Conservation (phyloP, 2,888 invertebrate genomes). For the Platynereis dumerilii region DNA sequence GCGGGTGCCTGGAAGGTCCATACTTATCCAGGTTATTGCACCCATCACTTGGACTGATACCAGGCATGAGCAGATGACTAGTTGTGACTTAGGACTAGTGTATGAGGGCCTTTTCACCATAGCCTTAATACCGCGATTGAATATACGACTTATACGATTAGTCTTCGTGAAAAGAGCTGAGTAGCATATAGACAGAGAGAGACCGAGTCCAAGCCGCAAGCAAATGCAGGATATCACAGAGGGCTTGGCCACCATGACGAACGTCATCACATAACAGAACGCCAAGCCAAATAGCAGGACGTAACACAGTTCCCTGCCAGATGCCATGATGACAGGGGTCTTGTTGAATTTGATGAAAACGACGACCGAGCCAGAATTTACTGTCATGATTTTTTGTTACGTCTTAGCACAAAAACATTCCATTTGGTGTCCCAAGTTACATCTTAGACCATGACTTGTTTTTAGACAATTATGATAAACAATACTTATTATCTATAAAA, state of each 20-base stretch:
- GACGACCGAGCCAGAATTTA: too few relatives aligned
- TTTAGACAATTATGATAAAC: too few relatives aligned
- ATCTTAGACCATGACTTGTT: too few relatives aligned
- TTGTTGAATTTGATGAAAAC: constrained; percentile 71
- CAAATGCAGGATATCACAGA: constrained; percentile 72
- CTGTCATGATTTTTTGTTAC: too few relatives aligned
- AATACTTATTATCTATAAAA: too few relatives aligned
- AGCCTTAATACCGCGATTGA: constrained; percentile 68
- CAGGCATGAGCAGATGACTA: constrained; percentile 72
- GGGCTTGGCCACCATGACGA: constrained; percentile 74
- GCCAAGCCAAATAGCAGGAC: constrained; percentile 75
- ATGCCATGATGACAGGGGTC: constrained; percentile 80
- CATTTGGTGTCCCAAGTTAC: too few relatives aligned
- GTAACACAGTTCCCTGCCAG: constrained; percentile 79
- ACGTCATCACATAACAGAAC: constrained; percentile 75
- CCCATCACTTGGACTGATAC: constrained; percentile 73
- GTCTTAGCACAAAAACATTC: too few relatives aligned
- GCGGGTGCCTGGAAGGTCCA: constrained; percentile 74
- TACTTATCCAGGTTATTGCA: constrained; percentile 75
- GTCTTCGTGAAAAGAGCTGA: constrained; percentile 79
- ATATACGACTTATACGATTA: constrained; percentile 76
- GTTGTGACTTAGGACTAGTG: constrained; percentile 78
- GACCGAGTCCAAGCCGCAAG: constrained; percentile 73
- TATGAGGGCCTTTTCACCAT: constrained; percentile 76
- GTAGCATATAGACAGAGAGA: constrained; percentile 73